Conservation (phyloP, 1,140 invertebrate genomes). For the Lasaia peninsularis region DNA sequence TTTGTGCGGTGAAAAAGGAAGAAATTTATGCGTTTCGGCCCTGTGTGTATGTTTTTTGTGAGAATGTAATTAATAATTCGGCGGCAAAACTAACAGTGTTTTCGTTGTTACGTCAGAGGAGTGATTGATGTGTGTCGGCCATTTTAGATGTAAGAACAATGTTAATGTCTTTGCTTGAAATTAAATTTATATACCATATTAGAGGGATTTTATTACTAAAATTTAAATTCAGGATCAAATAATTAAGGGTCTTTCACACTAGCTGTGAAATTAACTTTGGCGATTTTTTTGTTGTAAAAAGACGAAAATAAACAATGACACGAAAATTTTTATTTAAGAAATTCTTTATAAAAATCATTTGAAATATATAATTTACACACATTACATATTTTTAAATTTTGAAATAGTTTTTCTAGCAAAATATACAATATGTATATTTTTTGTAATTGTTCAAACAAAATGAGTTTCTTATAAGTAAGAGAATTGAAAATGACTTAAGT, state of each 20-base stretch:
- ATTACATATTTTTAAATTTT: no score
- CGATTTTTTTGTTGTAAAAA: no score
- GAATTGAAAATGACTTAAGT: no score
- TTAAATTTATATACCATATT: constrained; percentile 10
- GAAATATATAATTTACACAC: no score
- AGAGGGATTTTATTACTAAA: background rate
- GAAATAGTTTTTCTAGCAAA: no score
- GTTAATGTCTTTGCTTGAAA: constrained; percentile 22
- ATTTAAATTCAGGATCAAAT: background rate
- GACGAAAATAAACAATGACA: no score
- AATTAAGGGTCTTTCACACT: no score
- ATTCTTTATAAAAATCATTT: no score
- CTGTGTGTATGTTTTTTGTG: constrained; percentile 73
- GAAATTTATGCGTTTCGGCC: constrained; percentile 75
- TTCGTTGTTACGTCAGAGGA: constrained; percentile 54
- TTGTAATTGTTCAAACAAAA: no score
- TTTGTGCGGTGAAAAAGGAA: constrained; percentile 75
- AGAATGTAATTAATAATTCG: constrained; percentile 78
- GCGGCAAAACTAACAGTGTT: constrained; percentile 79
- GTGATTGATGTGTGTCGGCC: constrained; percentile 62
- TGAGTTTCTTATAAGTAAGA: no score
- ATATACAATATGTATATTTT: no score
- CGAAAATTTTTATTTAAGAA: no score
- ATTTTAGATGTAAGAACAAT: constrained; percentile 34
- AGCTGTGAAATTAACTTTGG: background rate